Percentiles rank a stretch among this genome's conserved stretches.
Evolutionary conservation across 1,140 invertebrate genomes (phyloP).

Genomic region (Laodelphax striatellus): DNA sequence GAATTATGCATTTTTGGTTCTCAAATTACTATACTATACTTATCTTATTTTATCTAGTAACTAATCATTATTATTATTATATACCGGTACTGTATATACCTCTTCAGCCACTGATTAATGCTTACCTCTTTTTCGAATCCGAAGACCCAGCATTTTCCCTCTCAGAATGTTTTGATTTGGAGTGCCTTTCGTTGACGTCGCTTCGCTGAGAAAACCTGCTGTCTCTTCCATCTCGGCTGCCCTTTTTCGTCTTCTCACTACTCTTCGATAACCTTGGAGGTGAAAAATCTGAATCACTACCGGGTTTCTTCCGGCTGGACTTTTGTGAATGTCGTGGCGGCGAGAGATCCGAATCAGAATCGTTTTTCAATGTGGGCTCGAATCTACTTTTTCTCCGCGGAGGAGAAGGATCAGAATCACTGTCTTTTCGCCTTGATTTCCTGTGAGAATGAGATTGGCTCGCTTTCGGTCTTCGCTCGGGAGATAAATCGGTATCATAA

Average conservation of each 20-base stretch:
- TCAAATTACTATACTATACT: no score
- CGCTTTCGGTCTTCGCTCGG: conserved; percentile 22
- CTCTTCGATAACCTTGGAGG: conserved; percentile 19
- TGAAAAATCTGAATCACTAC: conserved; percentile 27
- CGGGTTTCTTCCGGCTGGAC: conserved; percentile 2
- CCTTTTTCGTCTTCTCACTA: not conserved
- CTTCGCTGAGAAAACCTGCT: not conserved
- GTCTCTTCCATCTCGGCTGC: conserved; percentile 25
- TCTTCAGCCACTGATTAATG: no score
- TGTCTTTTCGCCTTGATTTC: conserved; percentile 3
- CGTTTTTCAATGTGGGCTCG: not conserved
- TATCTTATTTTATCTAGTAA: no score
- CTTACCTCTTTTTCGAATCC: no score
- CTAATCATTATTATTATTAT: no score
- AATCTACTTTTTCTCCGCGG: conserved; percentile 24
- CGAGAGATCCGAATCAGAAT: conserved; percentile 26
- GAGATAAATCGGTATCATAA: conserved; percentile 28
- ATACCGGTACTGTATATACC: no score
- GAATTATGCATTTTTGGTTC: no score
- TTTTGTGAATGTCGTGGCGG: conserved; percentile 22
- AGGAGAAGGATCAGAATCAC: conserved; percentile 28
- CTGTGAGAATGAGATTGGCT: not conserved
- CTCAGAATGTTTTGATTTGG: conserved; percentile 3
- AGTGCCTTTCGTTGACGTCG: no score
- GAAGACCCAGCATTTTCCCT: not conserved